phyloP scores from a whole-genome alignment of 1,140 invertebrate species.

The Papilio helenus region DNA sequence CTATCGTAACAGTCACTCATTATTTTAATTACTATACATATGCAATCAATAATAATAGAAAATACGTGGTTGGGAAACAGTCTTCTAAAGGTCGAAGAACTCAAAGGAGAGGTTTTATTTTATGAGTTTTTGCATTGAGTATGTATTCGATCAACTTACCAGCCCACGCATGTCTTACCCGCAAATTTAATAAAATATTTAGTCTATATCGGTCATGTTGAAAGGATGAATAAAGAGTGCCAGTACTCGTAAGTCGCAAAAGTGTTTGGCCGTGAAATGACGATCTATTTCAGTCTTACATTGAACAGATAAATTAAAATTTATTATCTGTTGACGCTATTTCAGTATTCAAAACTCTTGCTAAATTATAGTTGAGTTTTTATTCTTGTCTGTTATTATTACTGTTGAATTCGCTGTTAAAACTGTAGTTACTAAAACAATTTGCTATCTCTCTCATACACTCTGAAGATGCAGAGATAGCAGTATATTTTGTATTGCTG shows the following conservation, averaged over 20 bases:
- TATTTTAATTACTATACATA: background rate
- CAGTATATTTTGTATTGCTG: background rate
- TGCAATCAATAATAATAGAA: background rate
- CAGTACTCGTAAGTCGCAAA: background rate
- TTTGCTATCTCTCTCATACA: background rate
- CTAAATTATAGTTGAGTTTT: no score
- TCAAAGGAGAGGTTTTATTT: background rate
- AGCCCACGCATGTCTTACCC: background rate
- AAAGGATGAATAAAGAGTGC: background rate
- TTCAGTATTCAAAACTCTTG: no score
- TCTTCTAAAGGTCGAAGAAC: background rate
- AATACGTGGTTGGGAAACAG: background rate
- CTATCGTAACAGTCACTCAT: background rate
- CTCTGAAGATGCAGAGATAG: background rate
- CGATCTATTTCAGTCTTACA: background rate
- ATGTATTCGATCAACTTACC: background rate
- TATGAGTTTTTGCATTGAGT: background rate
- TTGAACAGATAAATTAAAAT: background rate
- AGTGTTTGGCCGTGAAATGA: background rate
- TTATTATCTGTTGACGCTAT: background rate
- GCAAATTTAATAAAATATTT: constrained; percentile 11
- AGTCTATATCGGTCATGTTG: background rate
- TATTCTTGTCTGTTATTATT: background rate
- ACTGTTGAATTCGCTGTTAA: background rate
- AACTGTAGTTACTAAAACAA: background rate